Percentiles rank a stretch among this genome's conserved stretches.
Evolutionary conservation across 1,140 invertebrate species (phyloP).

Genomic region (Drosophila equinoxialis): DNA sequence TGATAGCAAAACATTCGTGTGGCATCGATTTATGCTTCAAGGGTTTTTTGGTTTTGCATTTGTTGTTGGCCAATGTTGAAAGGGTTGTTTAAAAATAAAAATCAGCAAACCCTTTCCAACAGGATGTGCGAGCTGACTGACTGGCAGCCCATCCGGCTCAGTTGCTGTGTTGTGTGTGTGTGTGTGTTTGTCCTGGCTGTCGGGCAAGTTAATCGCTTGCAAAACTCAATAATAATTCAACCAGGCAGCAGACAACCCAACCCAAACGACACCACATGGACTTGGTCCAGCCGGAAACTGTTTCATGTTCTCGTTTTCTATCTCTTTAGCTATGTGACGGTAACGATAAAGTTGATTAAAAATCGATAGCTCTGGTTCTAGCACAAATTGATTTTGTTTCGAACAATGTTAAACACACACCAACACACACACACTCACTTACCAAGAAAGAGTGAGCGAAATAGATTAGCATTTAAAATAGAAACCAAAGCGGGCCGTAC

Average conservation of each 20-base stretch:
- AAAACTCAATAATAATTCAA: conserved; percentile 82
- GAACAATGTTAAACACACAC: conserved; percentile 41
- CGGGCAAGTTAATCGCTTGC: conserved; percentile 81
- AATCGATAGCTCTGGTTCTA: conserved; percentile 65
- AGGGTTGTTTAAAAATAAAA: conserved; percentile 10
- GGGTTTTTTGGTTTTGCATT: not conserved
- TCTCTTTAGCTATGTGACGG: conserved; percentile 2
- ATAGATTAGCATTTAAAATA: conserved; percentile 75
- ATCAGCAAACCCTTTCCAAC: not conserved
- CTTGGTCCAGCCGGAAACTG: conserved; percentile 71
- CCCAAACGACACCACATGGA: not conserved
- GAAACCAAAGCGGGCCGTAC: conserved; percentile 34
- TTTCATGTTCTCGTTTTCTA: conserved; percentile 67
- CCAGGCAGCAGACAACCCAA: conserved; percentile 11
- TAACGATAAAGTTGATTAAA: conserved; percentile 62
- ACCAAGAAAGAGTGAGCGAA: not conserved
- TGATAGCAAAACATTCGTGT: not conserved
- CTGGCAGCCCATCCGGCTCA: conserved; percentile 21
- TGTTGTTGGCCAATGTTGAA: not conserved
- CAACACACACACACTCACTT: too few relatives aligned
- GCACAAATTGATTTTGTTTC: conserved; percentile 48
- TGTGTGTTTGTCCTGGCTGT: conserved; percentile 28
- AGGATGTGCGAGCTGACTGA: conserved; percentile 17
- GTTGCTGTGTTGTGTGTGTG: conserved; percentile 10
- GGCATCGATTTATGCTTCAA: conserved; percentile 1